phyloP scores from a whole-genome alignment of 2,113 vertebrate genomes.

The Cebidichthys violaceus region DNA sequence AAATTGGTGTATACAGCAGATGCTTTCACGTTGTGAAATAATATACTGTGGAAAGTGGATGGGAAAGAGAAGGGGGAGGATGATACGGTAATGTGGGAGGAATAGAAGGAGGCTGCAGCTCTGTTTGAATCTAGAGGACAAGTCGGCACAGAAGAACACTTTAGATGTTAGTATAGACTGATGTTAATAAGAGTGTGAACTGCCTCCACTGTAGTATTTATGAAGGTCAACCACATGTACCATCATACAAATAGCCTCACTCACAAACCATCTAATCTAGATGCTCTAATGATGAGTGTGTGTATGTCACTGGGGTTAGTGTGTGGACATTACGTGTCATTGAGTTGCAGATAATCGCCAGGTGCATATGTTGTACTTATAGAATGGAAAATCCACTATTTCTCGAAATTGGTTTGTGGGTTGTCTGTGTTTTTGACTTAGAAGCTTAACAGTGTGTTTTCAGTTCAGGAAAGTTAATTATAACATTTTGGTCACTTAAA shows the following conservation, averaged over 20 bases:
- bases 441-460: too few species aligned
- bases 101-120: neutral
- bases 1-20: slow-evolving; percentile 31
- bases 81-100: neutral
- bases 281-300: neutral
- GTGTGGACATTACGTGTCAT: neutral
- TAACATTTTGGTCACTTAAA: neutral
- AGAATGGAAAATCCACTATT: neutral
- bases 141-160: neutral
- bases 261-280: neutral
- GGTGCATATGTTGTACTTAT: neutral
- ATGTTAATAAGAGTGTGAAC: neutral
- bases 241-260: neutral
- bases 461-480: neutral
- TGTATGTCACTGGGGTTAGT: neutral
- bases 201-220: neutral
- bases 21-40: slow-evolving; percentile 28
- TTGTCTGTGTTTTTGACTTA: too few species aligned
- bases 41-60: neutral
- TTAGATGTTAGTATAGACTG: slow-evolving; percentile 2
- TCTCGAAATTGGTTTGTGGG: neutral
- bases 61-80: neutral
- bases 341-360: neutral
- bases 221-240: neutral
- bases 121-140: neutral